Base-by-base conservation (phyloP, 1,140 invertebrate genomes). In the Zophobas atratus region DNA sequence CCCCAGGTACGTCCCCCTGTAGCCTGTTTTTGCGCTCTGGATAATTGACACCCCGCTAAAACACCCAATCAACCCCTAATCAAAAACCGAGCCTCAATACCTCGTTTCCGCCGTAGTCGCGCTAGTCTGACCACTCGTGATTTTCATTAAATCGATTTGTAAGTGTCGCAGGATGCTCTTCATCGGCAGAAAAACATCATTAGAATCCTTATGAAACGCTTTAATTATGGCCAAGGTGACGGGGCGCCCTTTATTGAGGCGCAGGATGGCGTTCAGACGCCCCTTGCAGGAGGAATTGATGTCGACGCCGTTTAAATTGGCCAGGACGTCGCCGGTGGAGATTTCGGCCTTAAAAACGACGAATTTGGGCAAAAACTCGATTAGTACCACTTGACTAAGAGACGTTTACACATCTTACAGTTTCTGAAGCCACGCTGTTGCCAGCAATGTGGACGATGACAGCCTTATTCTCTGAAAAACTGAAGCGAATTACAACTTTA, bases 241-340 rank as follows among this genome's bases (percentile, higher is more conserved):
- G 3, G 91, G 91, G 81, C 86, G 83, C 6, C 87, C 87, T 57
- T 84, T 83, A 77, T 87, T 82, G 78, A 88, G 88, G 79, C 84
- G 89, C 84, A 91, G 86, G 38, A 91, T 88, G 70, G 87, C 85
- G 49, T 85, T 85, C 32, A 92, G 83, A 55, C 87, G 88, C 41
- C 89, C 88, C 82, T 87, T 87, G 6, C 84, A 87, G 71, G 86
- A 84, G 43, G 82, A 82, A 60, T 85, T 88, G 81, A 88, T 90
- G 55, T 86, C 85, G 81, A 86, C 87, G 77, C 87, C 89, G 84
- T 92, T 92, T 79, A 92, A 87, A 79, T 91, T 90, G 84, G 92
- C 91, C 32, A 93, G 82, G n/a, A 93, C 84, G 84, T 92, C 91
- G 41, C 92, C 92, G 51, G 36, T 48, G 51, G 6, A 67, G 72